These are phyloP conservation scores for Dreissena polymorpha DNA, from an alignment of 1,140 invertebrate species.

Conservation along the genomic window DNA sequence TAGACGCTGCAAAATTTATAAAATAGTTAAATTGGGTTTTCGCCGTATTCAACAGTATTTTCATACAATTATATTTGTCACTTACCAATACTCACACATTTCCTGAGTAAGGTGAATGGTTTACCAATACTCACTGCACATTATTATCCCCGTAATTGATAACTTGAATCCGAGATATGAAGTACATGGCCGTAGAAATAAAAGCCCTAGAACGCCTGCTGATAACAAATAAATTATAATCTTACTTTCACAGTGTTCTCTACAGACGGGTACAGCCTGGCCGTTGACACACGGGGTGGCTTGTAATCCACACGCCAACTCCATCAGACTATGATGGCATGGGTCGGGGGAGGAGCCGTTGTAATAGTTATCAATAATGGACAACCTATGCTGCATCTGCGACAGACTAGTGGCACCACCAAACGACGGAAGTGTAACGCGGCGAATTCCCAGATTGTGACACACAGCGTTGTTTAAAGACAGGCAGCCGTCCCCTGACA, in stretches of 20 bases:
- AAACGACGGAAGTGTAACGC: slow-evolving; percentile 6
- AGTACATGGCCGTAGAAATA: too few species aligned
- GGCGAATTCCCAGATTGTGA: neutral
- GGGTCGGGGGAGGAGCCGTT: neutral
- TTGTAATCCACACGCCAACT: slow-evolving; percentile 28
- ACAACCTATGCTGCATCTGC: neutral
- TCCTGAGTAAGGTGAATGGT: too few species aligned
- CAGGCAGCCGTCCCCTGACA: slow-evolving; percentile 12
- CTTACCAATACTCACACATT: too few species aligned
- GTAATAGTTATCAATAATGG: neutral
- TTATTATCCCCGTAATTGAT: too few species aligned
- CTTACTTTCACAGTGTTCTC: slow-evolving; percentile 32
- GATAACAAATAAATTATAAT: too few species aligned
- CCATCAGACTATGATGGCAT: neutral
- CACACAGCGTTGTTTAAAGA: neutral
- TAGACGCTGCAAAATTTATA: too few species aligned
- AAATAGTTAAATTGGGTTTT: too few species aligned
- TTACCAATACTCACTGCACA: too few species aligned
- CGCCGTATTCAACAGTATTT: too few species aligned
- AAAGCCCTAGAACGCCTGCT: too few species aligned
- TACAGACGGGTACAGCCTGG: slow-evolving; percentile 6
- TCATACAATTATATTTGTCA: too few species aligned
- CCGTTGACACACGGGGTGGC: slow-evolving; percentile 3
- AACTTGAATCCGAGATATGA: too few species aligned
- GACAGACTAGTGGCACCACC: neutral